phyloP scores from a whole-genome alignment of 2,797 vertebrate genomes.

The Picus viridis region DNA sequence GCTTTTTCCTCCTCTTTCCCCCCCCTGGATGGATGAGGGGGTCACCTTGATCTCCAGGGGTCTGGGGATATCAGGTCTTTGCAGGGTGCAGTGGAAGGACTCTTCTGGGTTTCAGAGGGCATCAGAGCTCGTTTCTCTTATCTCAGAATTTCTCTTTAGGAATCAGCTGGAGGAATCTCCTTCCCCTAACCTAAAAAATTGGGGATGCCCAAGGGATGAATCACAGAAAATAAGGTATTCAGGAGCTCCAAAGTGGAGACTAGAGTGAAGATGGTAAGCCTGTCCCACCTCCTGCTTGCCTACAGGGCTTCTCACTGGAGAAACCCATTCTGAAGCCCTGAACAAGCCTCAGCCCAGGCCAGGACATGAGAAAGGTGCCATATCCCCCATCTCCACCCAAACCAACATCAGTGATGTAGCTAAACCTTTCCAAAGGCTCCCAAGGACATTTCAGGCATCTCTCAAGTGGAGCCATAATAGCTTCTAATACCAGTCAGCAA shows the following conservation, averaged over 20 bases:
- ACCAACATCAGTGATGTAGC: accelerated
- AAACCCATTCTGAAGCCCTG: background rate
- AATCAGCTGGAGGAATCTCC: background rate
- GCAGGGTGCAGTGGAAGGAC: background rate
- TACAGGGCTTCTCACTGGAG: accelerated
- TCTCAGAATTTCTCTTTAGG: background rate
- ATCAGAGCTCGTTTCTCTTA: background rate
- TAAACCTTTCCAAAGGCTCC: background rate
- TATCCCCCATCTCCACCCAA: too few species aligned
- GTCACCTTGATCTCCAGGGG: accelerated
- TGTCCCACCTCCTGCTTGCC: background rate
- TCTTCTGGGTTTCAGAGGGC: background rate
- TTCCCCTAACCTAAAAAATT: background rate
- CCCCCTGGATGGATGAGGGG: background rate
- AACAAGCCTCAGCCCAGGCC: background rate
- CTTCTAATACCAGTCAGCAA: background rate
- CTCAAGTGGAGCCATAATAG: background rate
- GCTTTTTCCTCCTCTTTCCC: background rate
- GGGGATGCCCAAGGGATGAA: background rate
- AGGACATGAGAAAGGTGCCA: accelerated
- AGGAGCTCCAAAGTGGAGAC: accelerated
- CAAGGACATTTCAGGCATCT: background rate
- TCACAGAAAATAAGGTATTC: background rate
- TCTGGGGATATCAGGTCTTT: background rate
- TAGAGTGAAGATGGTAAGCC: background rate